phyloP scores from a whole-genome alignment of 2,888 invertebrate species.

The Vesta saturnalis region DNA sequence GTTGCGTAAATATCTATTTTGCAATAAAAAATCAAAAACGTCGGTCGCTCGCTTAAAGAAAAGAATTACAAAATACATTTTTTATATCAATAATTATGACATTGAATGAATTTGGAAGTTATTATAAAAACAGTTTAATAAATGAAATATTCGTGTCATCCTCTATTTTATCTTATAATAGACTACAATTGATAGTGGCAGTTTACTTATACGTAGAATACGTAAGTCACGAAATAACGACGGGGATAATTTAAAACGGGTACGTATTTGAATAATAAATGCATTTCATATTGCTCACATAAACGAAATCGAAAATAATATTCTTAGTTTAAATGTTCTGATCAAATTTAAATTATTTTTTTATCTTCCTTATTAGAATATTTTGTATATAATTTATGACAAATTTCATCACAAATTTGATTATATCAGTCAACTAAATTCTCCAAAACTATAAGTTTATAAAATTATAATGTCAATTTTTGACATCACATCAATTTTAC shows the following conservation, averaged over 20 bases:
- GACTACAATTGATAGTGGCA: constrained; percentile 44
- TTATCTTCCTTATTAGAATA: background rate
- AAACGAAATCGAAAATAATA: constrained; percentile 27
- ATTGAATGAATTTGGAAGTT: constrained; percentile 17
- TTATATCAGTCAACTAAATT: no score
- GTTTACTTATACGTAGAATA: constrained; percentile 39
- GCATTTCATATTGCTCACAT: constrained; percentile 26
- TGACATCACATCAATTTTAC: constrained; percentile 1
- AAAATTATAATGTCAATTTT: background rate
- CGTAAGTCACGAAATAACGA: constrained; percentile 41
- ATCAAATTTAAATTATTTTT: constrained; percentile 11
- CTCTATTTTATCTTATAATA: constrained; percentile 40
- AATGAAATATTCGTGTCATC: constrained; percentile 39
- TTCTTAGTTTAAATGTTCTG: constrained; percentile 24
- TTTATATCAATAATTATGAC: background rate
- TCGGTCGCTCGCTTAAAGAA: no score
- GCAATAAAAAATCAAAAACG: background rate
- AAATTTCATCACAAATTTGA: background rate
- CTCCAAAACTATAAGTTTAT: constrained; percentile 1
- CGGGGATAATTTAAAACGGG: constrained; percentile 31
- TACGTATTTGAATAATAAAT: constrained; percentile 30
- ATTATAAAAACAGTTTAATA: constrained; percentile 19
- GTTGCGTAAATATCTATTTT: no score
- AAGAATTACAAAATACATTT: background rate
- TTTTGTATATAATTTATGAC: background rate